Base-by-base conservation (phyloP, 2,113 vertebrate genomes). In the Cephalopterus ornatus region DNA sequence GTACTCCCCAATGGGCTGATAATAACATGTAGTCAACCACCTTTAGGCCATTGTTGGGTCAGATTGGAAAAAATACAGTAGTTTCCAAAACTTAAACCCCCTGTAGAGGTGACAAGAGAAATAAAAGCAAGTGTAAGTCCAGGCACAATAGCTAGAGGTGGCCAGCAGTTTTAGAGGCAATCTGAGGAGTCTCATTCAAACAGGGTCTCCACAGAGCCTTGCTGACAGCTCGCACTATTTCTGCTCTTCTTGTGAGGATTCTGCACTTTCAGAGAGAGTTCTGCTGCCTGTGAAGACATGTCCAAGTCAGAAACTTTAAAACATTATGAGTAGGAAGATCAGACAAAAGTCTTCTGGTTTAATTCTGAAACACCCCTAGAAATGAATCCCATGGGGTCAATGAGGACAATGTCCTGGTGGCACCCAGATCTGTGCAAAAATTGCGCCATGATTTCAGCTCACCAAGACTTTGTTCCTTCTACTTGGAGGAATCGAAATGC, bases 321-420 rank as follows among this genome's bases (percentile, higher is more conserved):
- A 14, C 2, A 3, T 33, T 14, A 6, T 18, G 0, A 39, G 8
- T 14, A 9, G 14, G 39, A 67, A 42, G 11, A 20, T 5, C 11
- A 66, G 6, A 66, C 8, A 50, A 55, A 76, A 8, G 7, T n/a
- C n/a, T 55, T 5, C 23, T 62, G 11, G 13, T 77, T 74, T 53
- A 35, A 17, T 71, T 61, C 55, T 49, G 74, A 52, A 75, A 41
- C 6, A 41, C 5, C 26, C 23, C 15, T 53, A 27, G 46, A 70
- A 53, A 33, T 33, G 6, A 67, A 42, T 53, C 24, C 12, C 37
- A 1, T 15, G 28, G 46, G 30, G 13, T 46, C 65, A 44, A 9
- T 10, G 56, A 55, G 33, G 42, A 58, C 42, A 90, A 76, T 12
- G 15, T 62, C 27, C 9, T 28, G 33, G 15, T 93, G 17, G 8